Evolutionary conservation across 2,113 vertebrate species (phyloP), one percentile per base, ranked within the genome.

Genomic region (Hyperopisus bebe): DNA sequence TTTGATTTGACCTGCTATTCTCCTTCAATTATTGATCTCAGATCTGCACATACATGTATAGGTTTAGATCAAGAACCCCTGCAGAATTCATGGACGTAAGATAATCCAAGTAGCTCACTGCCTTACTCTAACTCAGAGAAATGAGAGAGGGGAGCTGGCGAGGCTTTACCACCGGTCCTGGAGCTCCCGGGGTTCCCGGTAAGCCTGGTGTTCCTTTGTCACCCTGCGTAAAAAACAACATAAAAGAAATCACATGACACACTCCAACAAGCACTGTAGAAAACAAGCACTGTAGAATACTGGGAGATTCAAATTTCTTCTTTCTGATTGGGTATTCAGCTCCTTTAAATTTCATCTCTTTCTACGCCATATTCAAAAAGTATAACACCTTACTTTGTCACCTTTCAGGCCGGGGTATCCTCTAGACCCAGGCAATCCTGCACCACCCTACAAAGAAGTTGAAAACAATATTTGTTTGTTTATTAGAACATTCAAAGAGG

Each of bases 171-270:
- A 42, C 90, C 4, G 74, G 70, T 21, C 91, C 91, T 21, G 88
- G 91, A n/a, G 48, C 27, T 55, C 86, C 62, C 0, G 51, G 51
- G 7, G 7, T 44, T 19, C 92, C 91, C 6, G 90, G 91, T 15
- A 46, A 77, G 21, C 92, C 92, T 27, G 70, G 70, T 35, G 27
- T 31, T 66, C 92, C 92, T 87, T 88, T 88, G 84, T 91, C 91
- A 48, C 92, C 92, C 92, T 93, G 48, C 17, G 10, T 70, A 70
- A 31, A 70, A 31, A 70, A 70, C 10, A 70, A 13, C 15, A 70
- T 13, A 31, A 70, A 70, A 31, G 27, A 70, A 70, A 70, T 70
- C 62, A 70, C 27, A 70, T 31, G 62, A 91, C 91, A 87, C 42
- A 85, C 53, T 66, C 13, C 62, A 70, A 70, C 62, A 70, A 70